Percentiles rank a stretch among this genome's conserved stretches.
phyloP scores from a whole-genome alignment of 2,888 invertebrate genomes.

The Vanessa cardui region DNA sequence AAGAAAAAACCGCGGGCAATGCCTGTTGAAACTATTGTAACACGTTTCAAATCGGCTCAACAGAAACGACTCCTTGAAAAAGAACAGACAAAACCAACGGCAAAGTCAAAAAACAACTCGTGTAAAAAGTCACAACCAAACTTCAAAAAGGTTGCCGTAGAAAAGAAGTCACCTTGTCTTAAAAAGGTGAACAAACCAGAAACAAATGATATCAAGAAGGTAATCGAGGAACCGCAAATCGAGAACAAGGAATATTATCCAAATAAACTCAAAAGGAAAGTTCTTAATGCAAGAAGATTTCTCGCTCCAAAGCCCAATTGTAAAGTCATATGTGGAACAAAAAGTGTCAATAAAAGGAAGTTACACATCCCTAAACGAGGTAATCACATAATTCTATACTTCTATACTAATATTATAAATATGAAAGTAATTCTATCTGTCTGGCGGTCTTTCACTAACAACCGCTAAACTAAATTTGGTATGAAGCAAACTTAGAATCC shows the following conservation, averaged over 20 bases:
- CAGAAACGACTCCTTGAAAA: conserved; percentile 41
- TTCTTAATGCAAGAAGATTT: conserved; percentile 50
- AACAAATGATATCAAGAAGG: background rate
- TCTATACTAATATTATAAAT: background rate
- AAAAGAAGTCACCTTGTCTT: background rate
- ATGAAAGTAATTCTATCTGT: too few species aligned
- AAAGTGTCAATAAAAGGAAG: conserved; percentile 60
- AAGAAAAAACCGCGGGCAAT: conserved; percentile 42
- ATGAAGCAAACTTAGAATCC: too few species aligned
- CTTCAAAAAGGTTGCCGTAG: background rate
- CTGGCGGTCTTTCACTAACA: too few species aligned
- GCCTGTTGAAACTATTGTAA: conserved; percentile 52
- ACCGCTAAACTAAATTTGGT: too few species aligned
- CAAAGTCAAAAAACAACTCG: conserved; percentile 33
- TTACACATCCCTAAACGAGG: conserved; percentile 55
- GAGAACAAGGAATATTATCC: conserved; percentile 56
- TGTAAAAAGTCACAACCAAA: conserved; percentile 13
- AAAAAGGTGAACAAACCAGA: background rate
- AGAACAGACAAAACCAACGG: conserved; percentile 16
- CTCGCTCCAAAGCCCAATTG: conserved; percentile 57
- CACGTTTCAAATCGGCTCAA: conserved; percentile 55
- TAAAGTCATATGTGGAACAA: conserved; percentile 51
- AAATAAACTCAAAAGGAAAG: conserved; percentile 52
- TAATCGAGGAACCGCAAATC: conserved; percentile 4
- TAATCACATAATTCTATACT: conserved; percentile 30